These are phyloP conservation scores for Philereme transversata DNA, from an alignment of 2,888 invertebrate genomes.

Conservation along the genomic window DNA sequence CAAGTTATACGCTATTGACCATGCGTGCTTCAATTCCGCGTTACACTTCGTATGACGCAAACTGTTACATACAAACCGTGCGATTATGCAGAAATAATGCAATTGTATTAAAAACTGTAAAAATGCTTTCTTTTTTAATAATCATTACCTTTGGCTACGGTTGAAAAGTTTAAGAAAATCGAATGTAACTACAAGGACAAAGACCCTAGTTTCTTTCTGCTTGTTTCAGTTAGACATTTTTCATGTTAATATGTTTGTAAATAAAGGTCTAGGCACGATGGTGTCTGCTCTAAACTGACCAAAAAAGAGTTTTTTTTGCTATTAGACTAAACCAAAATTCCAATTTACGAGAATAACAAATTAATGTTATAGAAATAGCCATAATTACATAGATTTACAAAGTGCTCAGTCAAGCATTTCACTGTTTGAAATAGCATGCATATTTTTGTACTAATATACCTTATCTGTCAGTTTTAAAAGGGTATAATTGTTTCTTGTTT, in stretches of 20 bases:
- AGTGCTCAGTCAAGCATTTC: not conserved
- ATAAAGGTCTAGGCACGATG: no score
- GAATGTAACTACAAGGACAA: no score
- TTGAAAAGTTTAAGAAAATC: no score
- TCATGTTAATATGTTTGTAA: no score
- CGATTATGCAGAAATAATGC: constrained; percentile 2
- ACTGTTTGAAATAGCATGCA: not conserved
- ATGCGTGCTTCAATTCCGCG: constrained; percentile 27
- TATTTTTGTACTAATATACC: not conserved
- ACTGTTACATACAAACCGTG: constrained; percentile 10
- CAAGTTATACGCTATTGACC: constrained; percentile 27
- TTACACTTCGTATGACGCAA: constrained; percentile 21
- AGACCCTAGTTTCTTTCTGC: no score
- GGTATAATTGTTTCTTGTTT: constrained; percentile 31
- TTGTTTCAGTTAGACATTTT: no score
- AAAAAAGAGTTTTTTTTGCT: no score
- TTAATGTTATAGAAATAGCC: not conserved
- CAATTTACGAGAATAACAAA: no score
- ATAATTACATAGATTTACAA: not conserved
- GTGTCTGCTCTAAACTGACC: no score
- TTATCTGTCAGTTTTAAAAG: constrained; percentile 46
- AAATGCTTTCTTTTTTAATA: not conserved
- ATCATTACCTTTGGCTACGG: not conserved
- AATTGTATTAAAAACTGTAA: not conserved
- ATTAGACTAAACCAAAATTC: no score